Evolutionary conservation across 2,888 invertebrate genomes (phyloP).

Genomic region (Formica aserva): DNA sequence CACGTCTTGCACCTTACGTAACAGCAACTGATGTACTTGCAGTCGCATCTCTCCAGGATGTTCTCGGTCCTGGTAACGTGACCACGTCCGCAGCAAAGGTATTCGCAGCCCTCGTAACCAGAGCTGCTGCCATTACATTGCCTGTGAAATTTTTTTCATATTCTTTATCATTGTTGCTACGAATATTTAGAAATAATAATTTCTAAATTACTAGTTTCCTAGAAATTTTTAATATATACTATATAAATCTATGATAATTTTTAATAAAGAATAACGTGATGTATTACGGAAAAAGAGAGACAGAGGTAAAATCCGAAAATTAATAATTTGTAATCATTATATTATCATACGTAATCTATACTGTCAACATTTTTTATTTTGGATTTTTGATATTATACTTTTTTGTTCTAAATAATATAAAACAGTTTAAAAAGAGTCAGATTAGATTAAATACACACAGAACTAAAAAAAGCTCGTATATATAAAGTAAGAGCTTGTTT

Average conservation of each 20-base stretch:
- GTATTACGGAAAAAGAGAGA: background rate
- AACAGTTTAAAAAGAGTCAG: background rate
- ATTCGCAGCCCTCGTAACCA: slow-evolving; percentile 91
- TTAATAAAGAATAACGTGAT: background rate
- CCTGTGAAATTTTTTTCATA: slow-evolving; percentile 85
- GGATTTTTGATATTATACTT: background rate
- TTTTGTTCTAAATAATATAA: slow-evolving; percentile 1
- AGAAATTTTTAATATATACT: background rate
- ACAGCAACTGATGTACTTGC: slow-evolving; percentile 95
- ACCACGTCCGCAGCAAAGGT: slow-evolving; percentile 94
- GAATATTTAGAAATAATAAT: slow-evolving; percentile 1
- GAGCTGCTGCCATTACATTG: slow-evolving; percentile 90
- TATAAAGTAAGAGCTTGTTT: background rate
- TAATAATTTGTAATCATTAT: background rate
- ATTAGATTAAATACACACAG: background rate
- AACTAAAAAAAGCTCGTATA: background rate
- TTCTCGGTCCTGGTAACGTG: slow-evolving; percentile 90
- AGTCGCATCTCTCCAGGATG: slow-evolving; percentile 92
- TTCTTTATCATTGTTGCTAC: background rate
- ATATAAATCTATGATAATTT: background rate
- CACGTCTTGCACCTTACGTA: slow-evolving; percentile 95
- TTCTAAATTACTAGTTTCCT: background rate
- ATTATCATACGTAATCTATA: background rate
- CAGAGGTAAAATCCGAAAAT: background rate
- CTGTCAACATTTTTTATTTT: background rate